Conservation (phyloP, 1,140 invertebrate genomes). For the Drosophila eugracilis region DNA sequence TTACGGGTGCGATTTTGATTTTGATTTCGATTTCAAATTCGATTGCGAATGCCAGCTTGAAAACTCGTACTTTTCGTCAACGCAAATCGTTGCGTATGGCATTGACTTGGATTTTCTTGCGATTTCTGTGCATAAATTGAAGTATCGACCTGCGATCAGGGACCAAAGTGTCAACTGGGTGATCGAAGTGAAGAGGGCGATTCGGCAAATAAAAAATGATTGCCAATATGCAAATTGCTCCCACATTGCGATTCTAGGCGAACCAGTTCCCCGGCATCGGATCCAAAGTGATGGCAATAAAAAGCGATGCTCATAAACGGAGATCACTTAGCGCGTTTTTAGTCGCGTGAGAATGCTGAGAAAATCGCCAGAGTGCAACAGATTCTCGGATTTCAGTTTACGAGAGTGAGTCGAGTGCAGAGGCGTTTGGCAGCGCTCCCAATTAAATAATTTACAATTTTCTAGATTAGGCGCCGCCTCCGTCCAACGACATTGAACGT, state of each 20-base stretch:
- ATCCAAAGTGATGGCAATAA: slow-evolving; percentile 30
- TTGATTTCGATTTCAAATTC: slow-evolving; percentile 8
- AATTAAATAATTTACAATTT: slow-evolving; percentile 65
- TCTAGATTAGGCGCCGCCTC: slow-evolving; percentile 61
- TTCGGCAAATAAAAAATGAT: slow-evolving; percentile 14
- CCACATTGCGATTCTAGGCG: slow-evolving; percentile 50
- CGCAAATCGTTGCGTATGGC: slow-evolving; percentile 39
- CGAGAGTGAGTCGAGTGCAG: slow-evolving; percentile 16
- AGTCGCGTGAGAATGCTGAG: slow-evolving; percentile 49
- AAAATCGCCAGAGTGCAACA: slow-evolving; percentile 18
- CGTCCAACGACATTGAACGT: slow-evolving; percentile 39
- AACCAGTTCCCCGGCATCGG: slow-evolving; percentile 28
- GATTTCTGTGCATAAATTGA: slow-evolving; percentile 17
- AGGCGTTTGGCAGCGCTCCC: slow-evolving; percentile 54
- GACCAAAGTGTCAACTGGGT: slow-evolving; percentile 33
- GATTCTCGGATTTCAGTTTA: slow-evolving; percentile 30
- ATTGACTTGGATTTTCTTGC: slow-evolving; percentile 46
- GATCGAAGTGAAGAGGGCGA: slow-evolving; percentile 11
- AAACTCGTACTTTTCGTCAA: slow-evolving; percentile 33
- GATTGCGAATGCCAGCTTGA: slow-evolving; percentile 7
- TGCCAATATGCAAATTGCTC: slow-evolving; percentile 45
- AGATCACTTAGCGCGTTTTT: slow-evolving; percentile 39
- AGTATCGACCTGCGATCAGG: slow-evolving; percentile 27
- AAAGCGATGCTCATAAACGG: slow-evolving; percentile 44
- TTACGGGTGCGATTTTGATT: slow-evolving; percentile 29